Evolutionary conservation across 2,888 invertebrate species (phyloP).

Genomic region (Cephus spinipes): DNA sequence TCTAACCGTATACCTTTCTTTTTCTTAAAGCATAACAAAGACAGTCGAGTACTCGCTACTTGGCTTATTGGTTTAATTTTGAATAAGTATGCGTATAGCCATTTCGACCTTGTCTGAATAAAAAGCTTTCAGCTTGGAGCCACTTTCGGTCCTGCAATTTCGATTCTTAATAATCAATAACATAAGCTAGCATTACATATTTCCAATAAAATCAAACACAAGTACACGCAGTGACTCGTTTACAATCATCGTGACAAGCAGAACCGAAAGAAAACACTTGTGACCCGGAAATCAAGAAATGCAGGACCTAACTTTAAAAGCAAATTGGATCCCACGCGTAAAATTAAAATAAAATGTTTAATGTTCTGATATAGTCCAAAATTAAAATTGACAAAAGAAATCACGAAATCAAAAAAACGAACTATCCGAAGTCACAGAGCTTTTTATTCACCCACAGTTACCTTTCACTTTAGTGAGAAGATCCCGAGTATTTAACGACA

Average conservation of each 20-base stretch:
- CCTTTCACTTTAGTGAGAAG: slow-evolving; percentile 21
- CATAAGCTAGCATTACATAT: not conserved
- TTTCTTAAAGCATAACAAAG: slow-evolving; percentile 1
- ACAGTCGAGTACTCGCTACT: slow-evolving; percentile 1
- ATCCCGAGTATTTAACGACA: slow-evolving; percentile 38
- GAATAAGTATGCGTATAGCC: slow-evolving; percentile 16
- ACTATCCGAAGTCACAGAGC: not conserved
- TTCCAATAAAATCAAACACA: not conserved
- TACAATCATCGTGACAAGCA: not conserved
- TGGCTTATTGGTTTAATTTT: slow-evolving; percentile 19
- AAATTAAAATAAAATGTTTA: slow-evolving; percentile 40
- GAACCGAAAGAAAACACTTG: not conserved
- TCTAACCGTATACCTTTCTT: slow-evolving; percentile 18
- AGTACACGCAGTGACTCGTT: not conserved
- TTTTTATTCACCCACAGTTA: slow-evolving; percentile 19
- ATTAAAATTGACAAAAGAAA: slow-evolving; percentile 26
- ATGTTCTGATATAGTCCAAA: slow-evolving; percentile 36
- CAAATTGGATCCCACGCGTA: slow-evolving; percentile 7
- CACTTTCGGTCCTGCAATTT: slow-evolving; percentile 18
- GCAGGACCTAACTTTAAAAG: slow-evolving; percentile 11
- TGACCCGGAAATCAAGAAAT: slow-evolving; percentile 14
- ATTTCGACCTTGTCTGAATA: slow-evolving; percentile 19
- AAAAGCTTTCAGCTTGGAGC: slow-evolving; percentile 19
- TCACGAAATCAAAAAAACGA: not conserved
- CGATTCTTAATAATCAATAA: slow-evolving; percentile 8